Conservation (phyloP, 2,797 vertebrate genomes). For the Thripadectes ignobilis region DNA sequence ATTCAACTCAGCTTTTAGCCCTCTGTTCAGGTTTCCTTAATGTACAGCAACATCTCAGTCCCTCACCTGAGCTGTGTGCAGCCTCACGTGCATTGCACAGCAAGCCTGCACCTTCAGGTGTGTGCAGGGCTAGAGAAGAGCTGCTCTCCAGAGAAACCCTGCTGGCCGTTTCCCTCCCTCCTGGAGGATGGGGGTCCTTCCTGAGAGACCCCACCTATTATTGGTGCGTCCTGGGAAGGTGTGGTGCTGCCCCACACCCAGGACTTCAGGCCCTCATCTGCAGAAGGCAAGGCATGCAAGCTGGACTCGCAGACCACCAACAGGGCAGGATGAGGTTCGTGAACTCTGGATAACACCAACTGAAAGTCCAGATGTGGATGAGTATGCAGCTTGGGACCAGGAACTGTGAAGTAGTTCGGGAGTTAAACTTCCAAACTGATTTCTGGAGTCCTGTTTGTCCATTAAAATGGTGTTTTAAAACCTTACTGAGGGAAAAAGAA, state of each 20-base stretch:
- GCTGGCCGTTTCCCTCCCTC: not conserved
- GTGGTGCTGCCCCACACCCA: not conserved
- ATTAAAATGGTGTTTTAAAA: not conserved
- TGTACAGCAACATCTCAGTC: not conserved
- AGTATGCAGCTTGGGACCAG: too few species aligned
- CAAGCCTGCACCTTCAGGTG: rapidly evolving
- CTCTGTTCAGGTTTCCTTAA: not conserved
- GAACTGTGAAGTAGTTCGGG: not conserved
- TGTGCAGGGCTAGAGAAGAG: not conserved
- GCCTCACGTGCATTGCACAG: not conserved
- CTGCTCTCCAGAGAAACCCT: not conserved
- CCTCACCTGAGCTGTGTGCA: not conserved
- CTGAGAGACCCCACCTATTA: not conserved
- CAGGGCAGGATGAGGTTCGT: not conserved
- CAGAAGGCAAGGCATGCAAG: not conserved
- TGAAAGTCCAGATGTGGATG: not conserved
- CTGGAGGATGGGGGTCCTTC: rapidly evolving
- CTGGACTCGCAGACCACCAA: not conserved
- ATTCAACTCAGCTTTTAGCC: not conserved
- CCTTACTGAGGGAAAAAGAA: not conserved
- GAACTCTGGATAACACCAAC: not conserved
- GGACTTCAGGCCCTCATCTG: not conserved
- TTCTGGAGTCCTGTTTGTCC: not conserved
- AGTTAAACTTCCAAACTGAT: not conserved
- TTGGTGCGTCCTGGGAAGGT: rapidly evolving